Percentiles rank a stretch among this genome's conserved stretches.
Conservation (phyloP, 2,797 vertebrate species). For the Alca torda region DNA sequence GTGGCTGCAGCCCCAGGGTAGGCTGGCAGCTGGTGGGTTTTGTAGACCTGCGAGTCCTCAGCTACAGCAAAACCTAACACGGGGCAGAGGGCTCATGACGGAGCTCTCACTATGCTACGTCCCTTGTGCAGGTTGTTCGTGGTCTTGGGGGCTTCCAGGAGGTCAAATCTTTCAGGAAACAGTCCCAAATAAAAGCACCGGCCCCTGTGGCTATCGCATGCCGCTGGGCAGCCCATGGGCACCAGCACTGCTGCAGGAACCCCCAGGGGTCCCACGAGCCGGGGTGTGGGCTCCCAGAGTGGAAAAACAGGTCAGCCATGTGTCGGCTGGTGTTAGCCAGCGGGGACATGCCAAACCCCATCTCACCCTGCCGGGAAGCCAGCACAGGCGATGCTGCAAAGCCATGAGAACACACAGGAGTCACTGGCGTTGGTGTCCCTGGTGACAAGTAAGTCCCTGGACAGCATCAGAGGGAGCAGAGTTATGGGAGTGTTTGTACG, state of each 20-base stretch:
- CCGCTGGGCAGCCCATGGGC: not conserved
- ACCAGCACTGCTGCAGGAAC: not conserved
- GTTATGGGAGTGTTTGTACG: fast-evolving
- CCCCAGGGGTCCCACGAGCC: fast-evolving
- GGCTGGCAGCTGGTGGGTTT: not conserved
- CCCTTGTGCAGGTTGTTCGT: not conserved
- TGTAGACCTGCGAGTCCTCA: not conserved
- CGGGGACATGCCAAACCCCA: not conserved
- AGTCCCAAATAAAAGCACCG: not conserved
- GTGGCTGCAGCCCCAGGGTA: not conserved
- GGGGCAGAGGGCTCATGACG: fast-evolving
- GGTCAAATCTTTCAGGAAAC: not conserved
- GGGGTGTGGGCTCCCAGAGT: not conserved
- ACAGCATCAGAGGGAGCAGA: not conserved
- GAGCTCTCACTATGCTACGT: fast-evolving
- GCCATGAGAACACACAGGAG: not conserved
- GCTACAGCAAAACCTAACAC: not conserved
- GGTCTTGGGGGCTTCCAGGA: not conserved
- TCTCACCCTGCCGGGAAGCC: not conserved
- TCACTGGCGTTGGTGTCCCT: not conserved
- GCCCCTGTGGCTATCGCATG: not conserved
- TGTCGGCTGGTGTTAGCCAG: fast-evolving
- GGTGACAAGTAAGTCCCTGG: not conserved
- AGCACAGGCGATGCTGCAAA: not conserved
- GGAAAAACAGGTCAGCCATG: fast-evolving